Evolutionary conservation across 2,888 invertebrate genomes (phyloP), one percentile per base, ranked within the genome.

Genomic region (Neoitamus cyanurus): DNA sequence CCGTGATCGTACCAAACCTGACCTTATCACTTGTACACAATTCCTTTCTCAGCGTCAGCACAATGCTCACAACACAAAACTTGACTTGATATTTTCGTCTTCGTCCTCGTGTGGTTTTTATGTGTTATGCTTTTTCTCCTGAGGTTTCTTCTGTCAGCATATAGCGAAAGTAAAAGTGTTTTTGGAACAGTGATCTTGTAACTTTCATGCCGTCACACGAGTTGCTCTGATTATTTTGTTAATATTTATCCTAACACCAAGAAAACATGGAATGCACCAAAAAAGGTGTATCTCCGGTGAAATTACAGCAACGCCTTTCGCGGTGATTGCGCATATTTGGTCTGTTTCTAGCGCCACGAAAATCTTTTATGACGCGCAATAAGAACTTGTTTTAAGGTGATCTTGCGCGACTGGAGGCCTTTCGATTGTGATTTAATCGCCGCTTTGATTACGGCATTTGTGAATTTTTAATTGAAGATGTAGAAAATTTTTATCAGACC

Each of bases 121-220:
- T 70, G 28, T 31, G n/a, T 42, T n/a, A 3, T 42, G 42, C 31
- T 25, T 15, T 48, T 58, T 58, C 25, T 42, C 5, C 20, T 11
- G 31, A 31, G 31, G 6, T 75, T 25, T 34, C 36, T 58, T 78
- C 58, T 30, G 4, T 7, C 70, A 25, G 20, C 58, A 58, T 25
- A 58, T 3, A 75, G 42, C 48, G 78, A 78, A 46, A 78, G 78
- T 78, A 78, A 78, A 78, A 78, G 78, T 78, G 78, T 30, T 78
- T 78, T 78, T 58, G 46, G 48, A 48, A 58, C 31, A 37, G 48
- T 31, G 11, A 28, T 78, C 48, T 78, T 48, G 31, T 46, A 11
- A 58, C 78, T 78, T 78, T 78, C 78, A 30, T 48, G 48, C 15
- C 7, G 34, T 58, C 20, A 11, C 48, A 58, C 78, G 20, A 30